Base-by-base conservation (phyloP, 2,888 invertebrate species). In the Lithodes maja region DNA sequence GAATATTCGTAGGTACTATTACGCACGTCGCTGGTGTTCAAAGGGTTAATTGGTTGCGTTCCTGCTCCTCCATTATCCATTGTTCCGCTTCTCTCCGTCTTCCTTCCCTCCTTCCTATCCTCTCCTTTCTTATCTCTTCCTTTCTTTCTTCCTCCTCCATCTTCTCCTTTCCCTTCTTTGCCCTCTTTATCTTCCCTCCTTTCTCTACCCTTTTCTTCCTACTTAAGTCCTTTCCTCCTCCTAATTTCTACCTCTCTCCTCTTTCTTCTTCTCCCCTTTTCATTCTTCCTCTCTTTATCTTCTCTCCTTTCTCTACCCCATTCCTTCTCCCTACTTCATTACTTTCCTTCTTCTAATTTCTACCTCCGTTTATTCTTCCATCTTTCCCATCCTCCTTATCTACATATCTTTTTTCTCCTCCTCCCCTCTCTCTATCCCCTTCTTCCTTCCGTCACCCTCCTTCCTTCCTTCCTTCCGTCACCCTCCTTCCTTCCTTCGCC, bases 331-430 rank as follows among this genome's bases (percentile, higher is more conserved):
- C 50, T 49, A 61, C 61, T 68, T 81, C 68, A 81, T 68, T 81
- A 81, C 33, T 68, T 68, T 61, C 68, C 81, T 33, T 61, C 33
- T 61, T 81, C 68, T 68, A 81, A 61, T 68, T 68, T 81, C 50
- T 68, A 61, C 33, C 81, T 61, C 33, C 61, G 68, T 68, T 68
- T 33, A 33, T 49, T 49, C 81, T 61, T 61, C 68, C 61, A 81
- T 68, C 33, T 50, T 61, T 33, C 33, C 81, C 81, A 15, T 55
- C 55, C 80, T 80, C 80, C 53, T 53, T 79, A 52, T 79, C 79
- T 79, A 52, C 53, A 52, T 79, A 52, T 79, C 79, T 79, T 53
- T 3, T 53, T 79, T 53, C 53, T 53, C 53, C 79, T 79, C 79
- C 53, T 53, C 53, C 71, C n/a, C 71, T 71, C 71, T 71, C 71